These are phyloP conservation scores for Mimumesa dahlbomi DNA, from an alignment of 2,888 invertebrate species.

Conservation along the genomic window DNA sequence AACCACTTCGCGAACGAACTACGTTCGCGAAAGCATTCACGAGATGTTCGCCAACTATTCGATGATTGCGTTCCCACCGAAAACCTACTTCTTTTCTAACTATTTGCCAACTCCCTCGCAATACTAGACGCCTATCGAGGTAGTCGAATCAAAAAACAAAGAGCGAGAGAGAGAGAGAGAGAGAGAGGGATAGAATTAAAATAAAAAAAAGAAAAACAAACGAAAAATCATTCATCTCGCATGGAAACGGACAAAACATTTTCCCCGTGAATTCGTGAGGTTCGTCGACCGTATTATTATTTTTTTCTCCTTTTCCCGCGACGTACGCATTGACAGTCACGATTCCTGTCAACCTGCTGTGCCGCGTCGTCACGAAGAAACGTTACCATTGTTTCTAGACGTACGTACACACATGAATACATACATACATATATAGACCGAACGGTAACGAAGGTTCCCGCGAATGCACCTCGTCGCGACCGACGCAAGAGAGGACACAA, in stretches of 20 bases:
- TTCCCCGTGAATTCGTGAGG: neutral
- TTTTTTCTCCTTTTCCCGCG: neutral
- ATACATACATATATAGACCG: no score
- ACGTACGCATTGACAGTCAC: neutral
- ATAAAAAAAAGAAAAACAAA: no score
- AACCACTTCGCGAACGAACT: neutral
- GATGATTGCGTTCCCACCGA: no score
- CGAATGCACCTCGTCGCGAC: neutral
- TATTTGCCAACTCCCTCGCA: no score
- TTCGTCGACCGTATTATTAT: neutral
- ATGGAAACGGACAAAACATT: neutral
- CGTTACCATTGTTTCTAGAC: neutral
- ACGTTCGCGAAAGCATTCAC: neutral
- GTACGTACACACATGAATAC: no score
- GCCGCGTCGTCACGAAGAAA: neutral
- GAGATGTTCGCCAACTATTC: neutral
- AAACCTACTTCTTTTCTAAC: no score
- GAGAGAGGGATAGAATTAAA: no score
- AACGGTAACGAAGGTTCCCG: neutral
- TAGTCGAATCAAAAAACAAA: no score
- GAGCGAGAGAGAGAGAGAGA: no score
- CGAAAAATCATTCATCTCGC: neutral
- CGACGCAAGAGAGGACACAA: neutral
- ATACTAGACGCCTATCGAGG: no score
- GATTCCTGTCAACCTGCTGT: neutral